Evolutionary conservation across 1,140 invertebrate genomes (phyloP).

Genomic region (Brachionus rotundiformis): DNA sequence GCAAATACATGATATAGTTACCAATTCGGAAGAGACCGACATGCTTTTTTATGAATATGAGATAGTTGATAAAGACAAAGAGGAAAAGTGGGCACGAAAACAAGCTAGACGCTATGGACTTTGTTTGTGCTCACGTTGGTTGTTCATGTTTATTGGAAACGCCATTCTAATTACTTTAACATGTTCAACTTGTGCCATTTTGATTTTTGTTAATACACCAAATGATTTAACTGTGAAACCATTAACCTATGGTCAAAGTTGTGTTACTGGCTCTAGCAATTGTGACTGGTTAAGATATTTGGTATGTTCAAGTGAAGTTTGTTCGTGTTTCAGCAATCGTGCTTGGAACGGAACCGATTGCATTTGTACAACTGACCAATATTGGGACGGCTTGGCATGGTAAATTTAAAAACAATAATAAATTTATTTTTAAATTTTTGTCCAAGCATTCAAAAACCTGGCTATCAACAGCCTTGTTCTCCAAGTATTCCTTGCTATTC

Average conservation of each 20-base stretch:
- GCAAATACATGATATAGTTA: slow-evolving; percentile 29
- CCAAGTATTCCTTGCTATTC: not conserved
- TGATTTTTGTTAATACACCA: slow-evolving; percentile 47
- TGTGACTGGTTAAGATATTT: slow-evolving; percentile 42
- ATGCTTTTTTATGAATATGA: slow-evolving; percentile 51
- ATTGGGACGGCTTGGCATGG: slow-evolving; percentile 45
- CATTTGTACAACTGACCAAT: not conserved
- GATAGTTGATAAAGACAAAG: slow-evolving; percentile 48
- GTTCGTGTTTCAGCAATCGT: slow-evolving; percentile 30
- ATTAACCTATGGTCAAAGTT: slow-evolving; percentile 43
- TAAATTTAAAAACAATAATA: not conserved
- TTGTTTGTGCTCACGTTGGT: slow-evolving; percentile 38
- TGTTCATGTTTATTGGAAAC: slow-evolving; percentile 45
- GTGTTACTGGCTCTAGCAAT: slow-evolving; percentile 5
- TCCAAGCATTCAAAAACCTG: not conserved
- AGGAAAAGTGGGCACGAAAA: slow-evolving; percentile 33
- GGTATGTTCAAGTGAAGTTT: not conserved
- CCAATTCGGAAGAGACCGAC: slow-evolving; percentile 11
- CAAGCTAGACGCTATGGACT: slow-evolving; percentile 30
- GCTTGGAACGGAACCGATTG: slow-evolving; percentile 47
- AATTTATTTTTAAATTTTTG: not conserved
- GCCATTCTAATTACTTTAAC: slow-evolving; percentile 21
- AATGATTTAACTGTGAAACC: slow-evolving; percentile 32
- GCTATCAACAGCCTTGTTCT: slow-evolving; percentile 34
- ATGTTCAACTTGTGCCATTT: slow-evolving; percentile 29